These are phyloP conservation scores for Myotis brandtii DNA, from an alignment of 2,113 vertebrate species.

Conservation along the genomic window DNA sequence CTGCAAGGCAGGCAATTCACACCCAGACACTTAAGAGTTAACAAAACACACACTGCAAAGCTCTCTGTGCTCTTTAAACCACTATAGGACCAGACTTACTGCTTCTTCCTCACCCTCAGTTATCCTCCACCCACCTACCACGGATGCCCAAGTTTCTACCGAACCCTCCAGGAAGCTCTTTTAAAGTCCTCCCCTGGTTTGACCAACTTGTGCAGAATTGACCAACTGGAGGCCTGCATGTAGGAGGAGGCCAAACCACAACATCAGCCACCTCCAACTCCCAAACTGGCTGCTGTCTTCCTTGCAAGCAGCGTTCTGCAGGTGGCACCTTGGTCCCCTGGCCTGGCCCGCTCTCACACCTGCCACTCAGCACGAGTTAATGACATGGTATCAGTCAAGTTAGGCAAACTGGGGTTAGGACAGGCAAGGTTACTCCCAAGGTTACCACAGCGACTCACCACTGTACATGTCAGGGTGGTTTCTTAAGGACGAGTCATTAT, in stretches of 20 bases:
- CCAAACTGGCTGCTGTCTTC: background rate
- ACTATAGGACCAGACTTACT: background rate
- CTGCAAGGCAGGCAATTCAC: background rate
- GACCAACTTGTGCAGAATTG: background rate
- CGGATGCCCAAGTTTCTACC: background rate
- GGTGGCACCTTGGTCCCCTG: background rate
- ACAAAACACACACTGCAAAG: background rate
- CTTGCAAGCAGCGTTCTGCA: background rate
- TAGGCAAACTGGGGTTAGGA: constrained; percentile 83
- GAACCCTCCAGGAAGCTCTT: background rate
- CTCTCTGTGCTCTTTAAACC: background rate
- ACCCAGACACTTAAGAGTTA: background rate
- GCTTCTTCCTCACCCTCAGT: background rate
- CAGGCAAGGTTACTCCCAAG: constrained; percentile 79
- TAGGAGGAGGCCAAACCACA: background rate
- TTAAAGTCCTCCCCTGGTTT: background rate
- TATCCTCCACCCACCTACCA: background rate
- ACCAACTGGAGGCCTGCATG: background rate
- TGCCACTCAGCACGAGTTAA: constrained; percentile 68
- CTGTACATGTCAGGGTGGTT: constrained; percentile 93
- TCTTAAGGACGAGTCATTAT: constrained; percentile 94
- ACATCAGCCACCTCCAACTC: background rate
- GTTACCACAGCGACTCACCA: constrained; percentile 92
- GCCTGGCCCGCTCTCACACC: constrained; percentile 47
- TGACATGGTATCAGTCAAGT: constrained; percentile 82